phyloP scores from a whole-genome alignment of 2,888 invertebrate species.

The Andricus quercusramuli region DNA sequence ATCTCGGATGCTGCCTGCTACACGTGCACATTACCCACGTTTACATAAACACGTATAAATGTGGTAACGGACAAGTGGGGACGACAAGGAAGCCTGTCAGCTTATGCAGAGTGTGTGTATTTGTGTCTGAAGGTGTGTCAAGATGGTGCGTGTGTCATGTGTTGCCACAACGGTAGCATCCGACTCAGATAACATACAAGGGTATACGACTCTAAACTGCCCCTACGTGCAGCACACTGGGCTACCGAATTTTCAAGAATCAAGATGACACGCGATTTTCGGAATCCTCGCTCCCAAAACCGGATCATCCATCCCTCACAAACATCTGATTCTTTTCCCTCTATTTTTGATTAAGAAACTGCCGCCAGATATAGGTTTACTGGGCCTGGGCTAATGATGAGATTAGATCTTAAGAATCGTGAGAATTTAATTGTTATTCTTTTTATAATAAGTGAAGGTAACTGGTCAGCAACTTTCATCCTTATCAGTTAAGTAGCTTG shows the following conservation, averaged over 20 bases:
- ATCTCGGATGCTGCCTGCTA: constrained; percentile 54
- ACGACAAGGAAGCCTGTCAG: constrained; percentile 37
- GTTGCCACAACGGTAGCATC: constrained; percentile 56
- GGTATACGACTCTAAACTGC: constrained; percentile 55
- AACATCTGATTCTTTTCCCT: neutral
- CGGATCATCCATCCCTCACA: constrained; percentile 40
- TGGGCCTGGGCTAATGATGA: neutral
- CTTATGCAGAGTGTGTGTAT: neutral
- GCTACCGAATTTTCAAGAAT: constrained; percentile 76
- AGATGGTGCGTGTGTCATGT: constrained; percentile 30
- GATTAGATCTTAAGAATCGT: neutral
- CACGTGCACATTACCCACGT: constrained; percentile 45
- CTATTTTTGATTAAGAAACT: neutral
- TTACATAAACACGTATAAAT: constrained; percentile 55
- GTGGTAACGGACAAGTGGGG: constrained; percentile 47
- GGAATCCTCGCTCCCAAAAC: constrained; percentile 47
- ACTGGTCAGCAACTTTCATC: neutral
- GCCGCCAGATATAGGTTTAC: neutral
- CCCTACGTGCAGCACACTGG: constrained; percentile 52
- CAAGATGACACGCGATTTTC: constrained; percentile 63
- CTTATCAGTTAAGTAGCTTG: neutral
- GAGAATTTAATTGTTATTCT: neutral
- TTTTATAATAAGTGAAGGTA: neutral
- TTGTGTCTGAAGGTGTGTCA: constrained; percentile 26
- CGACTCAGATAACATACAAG: constrained; percentile 54